A percentile compares a stretch with the other conserved stretches of the same genome.
These are phyloP conservation scores for Drosophila demipolita DNA, from an alignment of 2,888 invertebrate species.

Conservation along the genomic window DNA sequence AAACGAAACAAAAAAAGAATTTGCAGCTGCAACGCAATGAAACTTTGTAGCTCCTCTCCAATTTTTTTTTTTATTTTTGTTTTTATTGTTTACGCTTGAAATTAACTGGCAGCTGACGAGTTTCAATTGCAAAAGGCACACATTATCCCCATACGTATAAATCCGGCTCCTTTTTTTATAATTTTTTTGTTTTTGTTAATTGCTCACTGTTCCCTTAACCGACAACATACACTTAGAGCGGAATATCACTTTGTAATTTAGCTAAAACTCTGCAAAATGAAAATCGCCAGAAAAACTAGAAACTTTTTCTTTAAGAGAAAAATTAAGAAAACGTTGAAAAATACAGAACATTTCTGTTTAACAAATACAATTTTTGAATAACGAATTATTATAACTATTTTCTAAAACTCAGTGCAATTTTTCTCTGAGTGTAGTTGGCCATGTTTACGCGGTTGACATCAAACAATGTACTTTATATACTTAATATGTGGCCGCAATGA, in stretches of 20 bases:
- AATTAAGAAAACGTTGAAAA: background rate
- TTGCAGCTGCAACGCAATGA: conserved; percentile 48
- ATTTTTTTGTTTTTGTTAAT: background rate
- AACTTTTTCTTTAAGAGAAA: background rate
- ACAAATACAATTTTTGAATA: background rate
- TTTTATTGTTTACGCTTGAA: conserved; percentile 66
- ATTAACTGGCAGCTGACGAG: conserved; percentile 71
- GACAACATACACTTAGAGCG: background rate
- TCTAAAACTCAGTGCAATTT: background rate
- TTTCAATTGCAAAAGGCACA: conserved; percentile 65
- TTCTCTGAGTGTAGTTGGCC: background rate
- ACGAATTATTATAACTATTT: background rate
- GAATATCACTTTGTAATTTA: background rate
- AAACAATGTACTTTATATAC: conserved; percentile 47
- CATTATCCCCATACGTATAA: conserved; percentile 19
- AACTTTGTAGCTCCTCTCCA: conserved; percentile 55
- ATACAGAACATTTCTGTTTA: too few species aligned
- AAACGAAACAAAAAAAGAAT: conserved; percentile 25
- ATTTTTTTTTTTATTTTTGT: conserved; percentile 5
- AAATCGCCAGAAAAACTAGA: too few species aligned
- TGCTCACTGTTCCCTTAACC: background rate
- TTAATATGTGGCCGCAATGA: conserved; percentile 39
- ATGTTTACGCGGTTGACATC: conserved; percentile 44
- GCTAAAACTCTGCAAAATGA: background rate
- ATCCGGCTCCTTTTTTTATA: background rate